Conservation (phyloP, 2,888 invertebrate species). For the Tenthredo notha region DNA sequence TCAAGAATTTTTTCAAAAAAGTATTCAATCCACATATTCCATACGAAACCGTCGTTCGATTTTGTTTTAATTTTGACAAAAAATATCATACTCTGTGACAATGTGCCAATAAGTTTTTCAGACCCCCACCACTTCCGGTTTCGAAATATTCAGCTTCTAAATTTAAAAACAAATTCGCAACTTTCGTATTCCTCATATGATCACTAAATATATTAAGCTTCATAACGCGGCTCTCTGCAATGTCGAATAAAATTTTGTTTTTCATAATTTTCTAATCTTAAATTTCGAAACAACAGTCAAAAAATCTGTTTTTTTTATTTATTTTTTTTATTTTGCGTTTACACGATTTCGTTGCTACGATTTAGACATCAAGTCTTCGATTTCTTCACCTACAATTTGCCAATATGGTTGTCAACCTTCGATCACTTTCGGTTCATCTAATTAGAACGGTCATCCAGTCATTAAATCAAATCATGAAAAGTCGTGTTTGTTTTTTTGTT, state of each 20-base stretch:
- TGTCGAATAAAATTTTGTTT: background rate
- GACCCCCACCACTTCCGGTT: background rate
- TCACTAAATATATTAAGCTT: background rate
- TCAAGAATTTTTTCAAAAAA: background rate
- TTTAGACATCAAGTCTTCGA: background rate
- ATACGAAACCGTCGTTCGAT: background rate
- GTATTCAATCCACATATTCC: background rate
- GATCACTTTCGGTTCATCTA: no score
- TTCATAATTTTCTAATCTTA: background rate
- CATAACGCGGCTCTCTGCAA: background rate
- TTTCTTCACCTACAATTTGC: no score
- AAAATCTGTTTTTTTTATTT: conserved; percentile 10
- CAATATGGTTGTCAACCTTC: no score
- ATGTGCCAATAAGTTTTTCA: background rate
- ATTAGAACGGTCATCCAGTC: no score
- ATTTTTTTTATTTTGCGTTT: background rate
- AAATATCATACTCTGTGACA: background rate
- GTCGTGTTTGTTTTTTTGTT: no score
- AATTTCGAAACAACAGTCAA: background rate
- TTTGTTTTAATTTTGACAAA: background rate
- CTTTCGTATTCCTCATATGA: background rate
- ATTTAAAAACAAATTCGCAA: background rate
- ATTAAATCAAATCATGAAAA: no score
- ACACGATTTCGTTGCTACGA: no score
- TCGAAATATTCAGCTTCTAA: background rate